Percentiles rank a stretch among this genome's conserved stretches.
Conservation (phyloP, 1,140 invertebrate species). For the Lasioglossum albipes region DNA sequence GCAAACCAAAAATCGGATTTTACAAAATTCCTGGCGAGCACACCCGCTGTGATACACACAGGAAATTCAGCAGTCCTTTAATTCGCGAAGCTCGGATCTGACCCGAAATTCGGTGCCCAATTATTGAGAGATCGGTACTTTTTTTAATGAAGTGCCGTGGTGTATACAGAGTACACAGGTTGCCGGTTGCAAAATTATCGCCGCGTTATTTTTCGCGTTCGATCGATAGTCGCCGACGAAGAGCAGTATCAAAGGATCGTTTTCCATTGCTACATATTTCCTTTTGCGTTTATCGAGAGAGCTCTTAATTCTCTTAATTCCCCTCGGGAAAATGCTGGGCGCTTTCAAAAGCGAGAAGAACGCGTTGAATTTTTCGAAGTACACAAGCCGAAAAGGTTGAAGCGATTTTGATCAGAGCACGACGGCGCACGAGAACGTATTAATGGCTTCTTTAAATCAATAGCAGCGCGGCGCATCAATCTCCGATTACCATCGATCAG, state of each 20-base stretch:
- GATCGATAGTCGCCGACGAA: not conserved
- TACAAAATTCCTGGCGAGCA: too few relatives aligned
- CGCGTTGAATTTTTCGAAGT: not conserved
- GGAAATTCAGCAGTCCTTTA: too few relatives aligned
- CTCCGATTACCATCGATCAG: not conserved
- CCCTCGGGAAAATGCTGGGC: too few relatives aligned
- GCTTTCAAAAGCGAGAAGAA: not conserved
- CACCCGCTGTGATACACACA: too few relatives aligned
- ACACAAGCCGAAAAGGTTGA: not conserved
- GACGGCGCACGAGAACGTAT: too few relatives aligned
- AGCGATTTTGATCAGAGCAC: not conserved
- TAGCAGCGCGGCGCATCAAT: not conserved
- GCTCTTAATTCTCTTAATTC: too few relatives aligned
- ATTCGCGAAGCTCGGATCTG: too few relatives aligned
- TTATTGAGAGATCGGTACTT: too few relatives aligned
- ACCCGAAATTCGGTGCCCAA: too few relatives aligned
- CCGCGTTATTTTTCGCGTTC: not conserved
- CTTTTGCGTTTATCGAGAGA: not conserved
- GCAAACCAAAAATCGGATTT: too few relatives aligned
- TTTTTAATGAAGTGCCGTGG: not conserved
- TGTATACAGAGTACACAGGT: not conserved
- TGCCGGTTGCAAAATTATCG: too few relatives aligned
- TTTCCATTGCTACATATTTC: not conserved
- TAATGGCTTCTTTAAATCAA: not conserved
- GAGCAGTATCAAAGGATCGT: not conserved